Evolutionary conservation across 1,140 invertebrate genomes (phyloP), one percentile per base, ranked within the genome.

Genomic region (Physella acuta): DNA sequence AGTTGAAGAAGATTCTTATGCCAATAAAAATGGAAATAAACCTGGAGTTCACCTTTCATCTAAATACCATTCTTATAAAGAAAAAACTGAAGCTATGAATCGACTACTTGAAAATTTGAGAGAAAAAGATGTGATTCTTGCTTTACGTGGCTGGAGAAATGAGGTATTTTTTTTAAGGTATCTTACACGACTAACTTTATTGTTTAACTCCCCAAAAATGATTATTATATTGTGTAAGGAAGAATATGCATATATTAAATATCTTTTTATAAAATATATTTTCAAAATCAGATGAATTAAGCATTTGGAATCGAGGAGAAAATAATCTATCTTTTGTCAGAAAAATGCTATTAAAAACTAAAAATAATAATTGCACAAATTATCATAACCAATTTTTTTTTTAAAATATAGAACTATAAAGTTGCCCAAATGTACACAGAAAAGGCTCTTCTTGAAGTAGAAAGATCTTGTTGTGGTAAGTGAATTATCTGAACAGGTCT

Each of bases 391-490:
- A n/a, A 75, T 63, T 31, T 71, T 70, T 69, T 62, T 62, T 17
- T 59, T 64, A 31, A 8, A 71, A 87, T 88, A 75, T 78, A 92
- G 89, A 93, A 90, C 85, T 94, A 93, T 84, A 92, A 93, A 85
- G 92, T 97, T 20, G 90, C 91, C 75, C 88, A 89, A 75, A 88
- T 86, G 77, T 91, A 89, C 78, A 88, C 88, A 71, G 90, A 90
- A 74, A 88, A 88, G 75, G 89, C 90, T 64, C 86, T 94, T 16
- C 87, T 96, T 76, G 92, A 94, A 86, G 94, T 97, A 91, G 94
- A 97, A 83, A 88, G 94, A 73, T 93, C 92, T 72, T 94, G 93
- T 44, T 92, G 93, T 61, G 94, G 94, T 91, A 86, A 84, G 87
- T 85, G 44, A n/a, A 34, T n/a, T 33, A 30, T 31, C 2, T 37